Evolutionary conservation across 1,140 invertebrate genomes (phyloP).

Genomic region (Chironomus striatipennis): DNA sequence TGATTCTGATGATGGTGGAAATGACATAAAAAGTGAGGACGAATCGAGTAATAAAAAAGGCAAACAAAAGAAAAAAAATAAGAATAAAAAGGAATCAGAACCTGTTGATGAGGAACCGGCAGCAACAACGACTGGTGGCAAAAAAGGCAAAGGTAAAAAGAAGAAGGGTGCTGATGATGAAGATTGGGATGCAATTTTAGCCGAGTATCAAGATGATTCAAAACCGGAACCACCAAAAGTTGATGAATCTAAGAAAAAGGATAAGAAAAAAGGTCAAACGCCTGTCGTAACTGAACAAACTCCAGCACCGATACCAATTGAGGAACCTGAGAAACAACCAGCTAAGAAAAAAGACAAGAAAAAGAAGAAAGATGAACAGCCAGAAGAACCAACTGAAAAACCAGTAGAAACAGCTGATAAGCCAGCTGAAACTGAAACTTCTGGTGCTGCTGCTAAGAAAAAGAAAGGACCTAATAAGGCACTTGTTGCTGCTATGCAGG

Average conservation of each 20-base stretch:
- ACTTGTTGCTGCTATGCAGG: slow-evolving; percentile 76
- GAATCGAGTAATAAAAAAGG: slow-evolving; percentile 41
- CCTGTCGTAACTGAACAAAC: slow-evolving; percentile 27
- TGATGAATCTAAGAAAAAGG: slow-evolving; percentile 28
- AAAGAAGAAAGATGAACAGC: slow-evolving; percentile 44
- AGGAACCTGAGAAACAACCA: slow-evolving; percentile 42
- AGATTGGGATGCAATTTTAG: slow-evolving; percentile 75
- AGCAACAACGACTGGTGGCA: slow-evolving; percentile 39
- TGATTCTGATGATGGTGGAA: slow-evolving; percentile 41
- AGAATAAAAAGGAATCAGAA: slow-evolving; percentile 39
- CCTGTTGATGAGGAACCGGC: slow-evolving; percentile 40
- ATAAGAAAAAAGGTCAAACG: not conserved
- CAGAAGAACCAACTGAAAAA: slow-evolving; percentile 25
- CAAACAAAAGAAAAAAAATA: slow-evolving; percentile 47
- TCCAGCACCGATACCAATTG: slow-evolving; percentile 30
- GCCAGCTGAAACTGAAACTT: slow-evolving; percentile 44
- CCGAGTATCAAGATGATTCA: slow-evolving; percentile 61
- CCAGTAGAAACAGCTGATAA: not conserved
- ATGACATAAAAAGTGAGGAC: slow-evolving; percentile 40
- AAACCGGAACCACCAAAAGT: slow-evolving; percentile 38
- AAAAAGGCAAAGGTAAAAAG: slow-evolving; percentile 64
- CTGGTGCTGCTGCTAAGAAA: slow-evolving; percentile 42
- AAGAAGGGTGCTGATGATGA: slow-evolving; percentile 68
- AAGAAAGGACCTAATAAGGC: slow-evolving; percentile 67
- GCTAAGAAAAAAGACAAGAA: slow-evolving; percentile 48